A percentile compares a stretch with the other conserved stretches of the same genome.
Evolutionary conservation across 2,113 vertebrate genomes (phyloP).

Genomic region (Vidua macroura): DNA sequence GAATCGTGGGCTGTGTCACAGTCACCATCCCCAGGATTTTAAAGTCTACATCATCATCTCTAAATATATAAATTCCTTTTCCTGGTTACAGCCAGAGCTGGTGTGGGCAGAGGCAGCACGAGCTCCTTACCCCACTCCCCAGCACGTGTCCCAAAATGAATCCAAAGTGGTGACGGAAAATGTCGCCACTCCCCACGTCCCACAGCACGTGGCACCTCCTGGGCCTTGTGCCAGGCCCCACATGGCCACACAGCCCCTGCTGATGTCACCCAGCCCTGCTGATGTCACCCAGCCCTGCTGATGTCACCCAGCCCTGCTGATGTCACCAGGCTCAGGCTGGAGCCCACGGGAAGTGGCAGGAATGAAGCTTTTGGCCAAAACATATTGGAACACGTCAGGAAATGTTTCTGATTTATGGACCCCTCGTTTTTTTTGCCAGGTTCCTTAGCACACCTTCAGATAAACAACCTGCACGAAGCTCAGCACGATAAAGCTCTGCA

Average conservation of each 20-base stretch:
- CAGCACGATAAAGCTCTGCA: neutral
- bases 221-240: neutral
- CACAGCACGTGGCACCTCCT: neutral
- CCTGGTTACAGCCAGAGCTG: neutral
- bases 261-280: neutral
- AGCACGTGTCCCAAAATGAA: neutral
- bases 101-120: neutral
- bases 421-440: neutral
- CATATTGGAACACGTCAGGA: neutral
- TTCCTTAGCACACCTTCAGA: neutral
- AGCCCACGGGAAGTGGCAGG: accelerated
- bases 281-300: no score
- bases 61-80: neutral
- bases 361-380: neutral
- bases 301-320: neutral
- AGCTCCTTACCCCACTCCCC: neutral
- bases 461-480: neutral
- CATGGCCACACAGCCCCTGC: accelerated
- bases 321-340: accelerated
- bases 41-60: neutral
- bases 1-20: neutral
- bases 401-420: neutral
- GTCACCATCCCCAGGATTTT: neutral
- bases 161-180: accelerated
- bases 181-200: neutral